phyloP scores from a whole-genome alignment of 2,888 invertebrate species.

The Xanthia icteritia region DNA sequence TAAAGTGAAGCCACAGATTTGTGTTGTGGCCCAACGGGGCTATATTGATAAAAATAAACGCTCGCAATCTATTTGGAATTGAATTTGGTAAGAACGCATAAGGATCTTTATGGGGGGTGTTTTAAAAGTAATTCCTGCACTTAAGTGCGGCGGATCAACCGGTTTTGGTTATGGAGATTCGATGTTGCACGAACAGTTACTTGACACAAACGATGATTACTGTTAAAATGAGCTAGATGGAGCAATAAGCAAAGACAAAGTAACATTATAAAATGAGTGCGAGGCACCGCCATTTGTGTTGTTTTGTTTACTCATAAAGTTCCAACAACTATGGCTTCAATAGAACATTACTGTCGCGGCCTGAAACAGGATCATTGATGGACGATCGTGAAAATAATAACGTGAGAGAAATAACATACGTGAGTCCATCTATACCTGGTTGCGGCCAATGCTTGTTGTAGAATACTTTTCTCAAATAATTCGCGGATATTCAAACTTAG shows the following conservation, averaged over 20 bases:
- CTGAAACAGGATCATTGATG: no score
- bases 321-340: not conserved
- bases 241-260: not conserved
- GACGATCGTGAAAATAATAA: no score
- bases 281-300: not conserved
- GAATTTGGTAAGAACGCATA: constrained; percentile 52
- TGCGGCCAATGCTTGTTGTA: no score
- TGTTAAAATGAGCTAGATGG: not conserved
- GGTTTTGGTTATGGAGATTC: constrained; percentile 5
- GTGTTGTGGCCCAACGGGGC: constrained; percentile 45
- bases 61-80: constrained; percentile 57
- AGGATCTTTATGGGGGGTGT: constrained; percentile 29
- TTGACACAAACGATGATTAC: no score
- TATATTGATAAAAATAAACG: constrained; percentile 63
- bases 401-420: no score
- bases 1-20: constrained; percentile 66
- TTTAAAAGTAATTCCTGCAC: constrained; percentile 41
- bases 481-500: no score
- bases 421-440: no score
- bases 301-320: no score
- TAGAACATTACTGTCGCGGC: no score
- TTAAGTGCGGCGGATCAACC: constrained; percentile 14
- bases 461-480: no score
- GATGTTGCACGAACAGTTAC: not conserved
- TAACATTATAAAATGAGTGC: not conserved